Evolutionary conservation across 2,888 invertebrate species (phyloP), one percentile per base, ranked within the genome.

Genomic region (Erebia epiphron): DNA sequence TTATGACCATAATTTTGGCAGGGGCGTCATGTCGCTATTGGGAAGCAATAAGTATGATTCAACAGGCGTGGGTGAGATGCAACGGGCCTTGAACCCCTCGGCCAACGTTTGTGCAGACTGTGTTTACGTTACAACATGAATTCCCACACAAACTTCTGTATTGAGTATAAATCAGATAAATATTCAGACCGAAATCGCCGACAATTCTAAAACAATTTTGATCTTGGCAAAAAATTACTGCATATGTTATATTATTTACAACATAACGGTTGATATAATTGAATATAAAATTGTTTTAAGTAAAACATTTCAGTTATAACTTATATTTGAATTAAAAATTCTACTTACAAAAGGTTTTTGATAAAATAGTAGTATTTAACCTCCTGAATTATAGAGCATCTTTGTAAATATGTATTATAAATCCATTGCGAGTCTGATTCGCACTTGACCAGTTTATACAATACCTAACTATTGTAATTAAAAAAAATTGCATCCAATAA

Each of bases 61-160:
- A 91, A 75, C 70, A 65, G 35, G 79, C 75, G 92, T 92, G 83
- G 92, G 92, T 79, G 85, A 79, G 86, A 88, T 91, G 92, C 91
- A 90, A 82, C 84, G 79, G 83, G 78, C 87, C 88, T 87, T 91
- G 89, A 91, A 90, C 91, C 86, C 66, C 79, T 77, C 78, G 77
- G 76, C 80, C 82, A 82, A 82, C 79, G 74, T 74, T 62, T 62
- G 49, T 56, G 60, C 56, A 71, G 69, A 73, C 67, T 61, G 61
- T 67, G 67, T 67, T 67, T 67, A 67, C 67, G 60, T 52, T 67
- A 67, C 41, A 41, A 60, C 60, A 52, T 52, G 26, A 61, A 41
- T 61, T 67, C 67, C 67, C 60, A 67, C 67, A 67, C 61, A 52
- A 14, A 41, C n/a, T 35, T 10, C 11, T 65, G 18, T 18, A 54